Base-by-base conservation (phyloP, 92 coral and sea anemone genomes). In the Phenganax subtilis region DNA sequence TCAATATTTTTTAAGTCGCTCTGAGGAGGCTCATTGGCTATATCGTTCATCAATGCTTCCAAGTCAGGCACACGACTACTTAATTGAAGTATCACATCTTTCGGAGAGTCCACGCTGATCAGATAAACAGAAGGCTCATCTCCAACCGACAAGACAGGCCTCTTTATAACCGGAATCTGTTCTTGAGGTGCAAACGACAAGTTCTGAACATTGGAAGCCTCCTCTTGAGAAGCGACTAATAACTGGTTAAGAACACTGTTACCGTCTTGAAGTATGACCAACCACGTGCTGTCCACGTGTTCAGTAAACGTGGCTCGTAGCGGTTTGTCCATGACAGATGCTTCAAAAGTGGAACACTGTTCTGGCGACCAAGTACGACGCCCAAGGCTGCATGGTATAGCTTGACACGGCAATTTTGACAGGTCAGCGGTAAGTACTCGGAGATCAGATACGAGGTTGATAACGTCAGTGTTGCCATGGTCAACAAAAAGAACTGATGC, bases 221-320 rank as follows among this genome's bases (percentile, higher is more conserved):
- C 47, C 47, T 37, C 47, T 37, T 37, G 47, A 37, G 47, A 37
- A 37, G 47, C 47, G 5, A 37, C 47, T 9, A 86, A 84, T 47
- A 74, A 57, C 60, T 62, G 83, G 78, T 72, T 90, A 9, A 90
- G 51, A 53, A 75, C 83, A 53, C 53, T 80, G 30, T 84, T 87
- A 29, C 88, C 90, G 62, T 88, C 89, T 44, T 88, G 87, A 53
- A 93, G 70, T 8, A 78, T 72, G 52, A 93, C 91, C 72, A 85
- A 71, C 98, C 98, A 93, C 3, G 84, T 83, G 6, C 20, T 52
- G 4, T 87, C 90, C 71, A 85, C 87, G 55, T 76, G 85, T 64
- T 80, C 72, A 15, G 86, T 85, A 87, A 91, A 93, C 9, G 92
- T 91, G 9, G 90, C 92, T 75, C 86, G 86, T 62, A 93, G 84